Evolutionary conservation across 1,140 invertebrate genomes (phyloP).

Genomic region (Carposina sasakii): DNA sequence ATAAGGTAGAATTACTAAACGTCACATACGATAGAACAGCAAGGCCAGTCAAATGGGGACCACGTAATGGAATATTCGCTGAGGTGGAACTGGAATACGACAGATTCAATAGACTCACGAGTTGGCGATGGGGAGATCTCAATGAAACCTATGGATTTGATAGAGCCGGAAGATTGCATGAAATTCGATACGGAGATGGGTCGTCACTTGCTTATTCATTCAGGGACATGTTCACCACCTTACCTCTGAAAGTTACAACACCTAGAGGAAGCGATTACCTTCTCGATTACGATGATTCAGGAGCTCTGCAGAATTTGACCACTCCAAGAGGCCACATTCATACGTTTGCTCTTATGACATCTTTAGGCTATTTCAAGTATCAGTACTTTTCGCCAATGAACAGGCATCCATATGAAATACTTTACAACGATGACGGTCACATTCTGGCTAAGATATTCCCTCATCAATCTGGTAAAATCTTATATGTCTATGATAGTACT

Average conservation of each 20-base stretch:
- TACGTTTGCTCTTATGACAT: conserved; percentile 91
- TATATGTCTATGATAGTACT: conserved; percentile 89
- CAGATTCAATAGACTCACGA: conserved; percentile 89
- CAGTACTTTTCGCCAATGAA: conserved; percentile 93
- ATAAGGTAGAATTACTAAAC: conserved; percentile 89
- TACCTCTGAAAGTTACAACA: conserved; percentile 93
- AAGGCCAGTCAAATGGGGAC: conserved; percentile 90
- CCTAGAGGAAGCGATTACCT: conserved; percentile 93
- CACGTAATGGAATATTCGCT: conserved; percentile 87
- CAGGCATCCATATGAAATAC: conserved; percentile 89
- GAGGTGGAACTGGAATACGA: conserved; percentile 95
- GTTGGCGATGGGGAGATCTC: conserved; percentile 94
- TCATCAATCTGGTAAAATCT: conserved; percentile 90
- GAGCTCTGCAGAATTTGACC: conserved; percentile 90
- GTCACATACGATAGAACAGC: conserved; percentile 94
- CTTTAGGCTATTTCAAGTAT: conserved; percentile 93
- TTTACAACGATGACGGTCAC: conserved; percentile 92
- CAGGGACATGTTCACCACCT: conserved; percentile 88
- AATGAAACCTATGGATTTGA: conserved; percentile 92
- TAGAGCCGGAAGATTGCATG: conserved; percentile 86
- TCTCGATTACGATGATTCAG: conserved; percentile 92
- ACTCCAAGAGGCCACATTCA: conserved; percentile 95
- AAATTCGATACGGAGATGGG: conserved; percentile 91
- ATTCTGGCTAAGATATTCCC: conserved; percentile 92
- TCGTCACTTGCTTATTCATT: conserved; percentile 90